Conservation (phyloP, 2,113 vertebrate genomes). For the Naja naja region DNA sequence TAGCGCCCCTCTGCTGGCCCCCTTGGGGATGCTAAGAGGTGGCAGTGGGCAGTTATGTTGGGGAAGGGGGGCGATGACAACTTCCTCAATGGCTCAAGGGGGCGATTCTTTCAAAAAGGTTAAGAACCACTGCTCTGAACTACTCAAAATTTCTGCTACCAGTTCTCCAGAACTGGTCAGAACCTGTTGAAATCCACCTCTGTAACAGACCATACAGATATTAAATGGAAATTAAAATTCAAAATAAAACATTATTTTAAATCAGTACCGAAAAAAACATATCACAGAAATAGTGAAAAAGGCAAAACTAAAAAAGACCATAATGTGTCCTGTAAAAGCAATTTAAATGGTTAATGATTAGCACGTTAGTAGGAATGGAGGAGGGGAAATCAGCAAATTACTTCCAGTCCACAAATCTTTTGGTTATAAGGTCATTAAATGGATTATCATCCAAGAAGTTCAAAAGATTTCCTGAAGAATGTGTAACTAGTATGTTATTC, state of each 20-base stretch:
- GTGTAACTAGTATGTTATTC: conserved; percentile 14
- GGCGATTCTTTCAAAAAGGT: too few species aligned
- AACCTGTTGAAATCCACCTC: too few species aligned
- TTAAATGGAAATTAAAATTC: background rate
- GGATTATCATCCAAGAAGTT: conserved; percentile 24
- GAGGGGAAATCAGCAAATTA: background rate
- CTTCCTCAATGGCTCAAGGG: too few species aligned
- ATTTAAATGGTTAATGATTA: conserved; percentile 17
- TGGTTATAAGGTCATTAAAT: conserved; percentile 11
- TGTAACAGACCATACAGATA: background rate
- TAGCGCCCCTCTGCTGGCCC: too few species aligned
- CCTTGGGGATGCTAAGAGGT: too few species aligned
- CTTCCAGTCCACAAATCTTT: background rate
- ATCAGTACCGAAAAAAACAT: background rate
- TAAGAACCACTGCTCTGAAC: too few species aligned
- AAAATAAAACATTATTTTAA: conserved; percentile 9
- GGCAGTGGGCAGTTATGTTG: too few species aligned
- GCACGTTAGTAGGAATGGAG: background rate
- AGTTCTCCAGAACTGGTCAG: too few species aligned
- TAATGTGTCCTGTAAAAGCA: background rate
- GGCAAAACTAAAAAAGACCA: background rate
- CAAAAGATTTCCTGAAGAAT: conserved; percentile 27
- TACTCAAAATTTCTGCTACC: too few species aligned
- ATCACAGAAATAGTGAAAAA: background rate
- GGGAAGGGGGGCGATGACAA: too few species aligned